These are phyloP conservation scores for Catamblyrhynchus diadema DNA, from an alignment of 2,797 vertebrate genomes.

Conservation along the genomic window DNA sequence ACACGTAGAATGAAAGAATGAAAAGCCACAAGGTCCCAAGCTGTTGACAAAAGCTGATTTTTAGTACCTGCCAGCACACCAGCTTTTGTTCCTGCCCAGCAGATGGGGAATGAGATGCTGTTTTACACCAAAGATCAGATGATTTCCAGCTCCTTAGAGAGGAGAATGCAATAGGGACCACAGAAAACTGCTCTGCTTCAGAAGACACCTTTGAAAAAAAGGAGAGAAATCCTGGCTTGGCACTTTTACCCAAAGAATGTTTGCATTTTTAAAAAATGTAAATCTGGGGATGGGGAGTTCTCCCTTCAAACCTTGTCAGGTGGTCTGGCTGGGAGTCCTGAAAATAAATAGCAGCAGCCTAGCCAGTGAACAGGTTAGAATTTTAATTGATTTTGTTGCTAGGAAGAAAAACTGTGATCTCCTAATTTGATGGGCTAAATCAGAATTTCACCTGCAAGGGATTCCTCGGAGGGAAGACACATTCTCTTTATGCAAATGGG, in stretches of 20 bases:
- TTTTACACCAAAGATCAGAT: not conserved
- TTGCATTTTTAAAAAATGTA: not conserved
- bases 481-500: not conserved
- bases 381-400: not conserved
- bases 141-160: not conserved
- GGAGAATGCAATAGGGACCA: not conserved
- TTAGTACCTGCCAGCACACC: accelerated
- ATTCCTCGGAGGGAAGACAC: accelerated
- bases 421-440: not conserved
- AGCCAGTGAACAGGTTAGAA: not conserved
- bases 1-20: not conserved
- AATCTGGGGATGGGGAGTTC: not conserved
- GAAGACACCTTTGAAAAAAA: not conserved
- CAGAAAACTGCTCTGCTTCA: not conserved
- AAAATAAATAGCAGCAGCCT: not conserved
- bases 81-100: not conserved
- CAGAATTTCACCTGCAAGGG: not conserved
- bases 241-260: not conserved
- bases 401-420: not conserved
- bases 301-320: not conserved
- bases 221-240: not conserved
- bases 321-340: not conserved
- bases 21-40: not conserved
- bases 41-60: not conserved
- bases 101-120: not conserved